Base-by-base conservation (phyloP, 2,888 invertebrate genomes). In the Zonitis immaculata region DNA sequence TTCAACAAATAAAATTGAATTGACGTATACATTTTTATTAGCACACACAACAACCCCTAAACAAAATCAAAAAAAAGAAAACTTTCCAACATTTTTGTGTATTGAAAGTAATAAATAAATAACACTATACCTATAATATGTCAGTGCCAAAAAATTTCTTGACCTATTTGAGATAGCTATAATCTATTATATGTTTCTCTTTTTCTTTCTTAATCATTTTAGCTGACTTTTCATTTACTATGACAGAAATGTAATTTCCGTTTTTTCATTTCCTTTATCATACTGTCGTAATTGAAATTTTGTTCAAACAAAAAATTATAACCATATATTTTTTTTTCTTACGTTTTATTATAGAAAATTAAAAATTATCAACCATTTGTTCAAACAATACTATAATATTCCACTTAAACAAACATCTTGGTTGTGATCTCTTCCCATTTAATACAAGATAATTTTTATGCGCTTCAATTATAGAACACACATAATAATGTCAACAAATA, bases 161-260 rank as follows among this genome's bases (percentile, higher is more conserved):
- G 47, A 47, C 51, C 51, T 51, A 47, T 51, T 51, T 46, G 27
- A 51, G 42, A 47, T n/a, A 28, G 25, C 20, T 42, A 47, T 51
- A 46, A 51, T 51, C 51, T 30, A 42, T 51, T 51, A 22, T 22
- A 22, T 3, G 22, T 22, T 16, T 35, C 35, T 35, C 35, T 3
- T 3, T 22, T 16, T 35, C 35, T 35, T 16, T 28, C 27, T 25
- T 16, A 39, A 39, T 46, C 46, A 3, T 42, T 46, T 47, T 51
- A 42, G 26, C 32, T 42, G 51, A 47, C 51, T 51, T 52, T 49
- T 49, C 43, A 42, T 49, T 49, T 49, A 43, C 49, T 44, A 47
- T 47, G 50, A 54, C 46, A 49, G 54, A 50, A 54, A 54, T 50
- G 50, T 50, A 54, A 54, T 54, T 50, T 54, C 53, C 53, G 54